A percentile compares a stretch with the other conserved stretches of the same genome.
Evolutionary conservation across 1,140 invertebrate species (phyloP).

Genomic region (Habropoda laboriosa): DNA sequence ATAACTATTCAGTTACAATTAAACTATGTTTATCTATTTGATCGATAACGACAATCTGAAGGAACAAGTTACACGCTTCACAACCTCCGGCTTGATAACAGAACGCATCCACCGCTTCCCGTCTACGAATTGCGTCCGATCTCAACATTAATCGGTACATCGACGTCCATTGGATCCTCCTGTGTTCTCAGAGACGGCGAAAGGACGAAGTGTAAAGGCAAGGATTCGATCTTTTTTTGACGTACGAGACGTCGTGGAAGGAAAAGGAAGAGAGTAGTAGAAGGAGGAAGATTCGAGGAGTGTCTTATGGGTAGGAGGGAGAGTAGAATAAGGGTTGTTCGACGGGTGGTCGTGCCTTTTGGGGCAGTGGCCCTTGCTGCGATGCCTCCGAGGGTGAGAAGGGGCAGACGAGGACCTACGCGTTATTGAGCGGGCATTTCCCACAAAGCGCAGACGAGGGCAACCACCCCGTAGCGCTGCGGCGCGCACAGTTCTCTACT

Average conservation of each 20-base stretch:
- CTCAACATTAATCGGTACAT: conserved; percentile 12
- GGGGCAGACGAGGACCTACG: conserved; percentile 72
- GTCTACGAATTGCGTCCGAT: neutral
- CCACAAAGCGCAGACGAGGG: conserved; percentile 81
- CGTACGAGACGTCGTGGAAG: neutral
- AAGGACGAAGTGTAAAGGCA: conserved; percentile 49
- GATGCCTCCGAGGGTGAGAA: conserved; percentile 62
- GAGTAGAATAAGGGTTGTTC: conserved; percentile 61
- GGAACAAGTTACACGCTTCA: neutral
- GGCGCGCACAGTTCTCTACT: conserved; percentile 67
- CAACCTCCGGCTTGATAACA: neutral
- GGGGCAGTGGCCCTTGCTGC: conserved; percentile 70
- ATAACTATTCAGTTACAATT: too few species aligned
- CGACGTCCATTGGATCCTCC: neutral
- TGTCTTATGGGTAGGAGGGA: conserved; percentile 39
- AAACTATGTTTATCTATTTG: too few species aligned
- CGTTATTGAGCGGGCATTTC: conserved; percentile 81
- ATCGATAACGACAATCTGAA: neutral
- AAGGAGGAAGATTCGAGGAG: conserved; percentile 17
- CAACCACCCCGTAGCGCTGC: conserved; percentile 78
- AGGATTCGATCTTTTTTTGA: conserved; percentile 47
- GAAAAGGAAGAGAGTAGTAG: conserved; percentile 40
- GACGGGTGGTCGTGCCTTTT: conserved; percentile 64
- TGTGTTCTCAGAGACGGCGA: neutral
- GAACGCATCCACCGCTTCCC: neutral